phyloP scores from a whole-genome alignment of 2,113 vertebrate species.

The Trachemys scripta region DNA sequence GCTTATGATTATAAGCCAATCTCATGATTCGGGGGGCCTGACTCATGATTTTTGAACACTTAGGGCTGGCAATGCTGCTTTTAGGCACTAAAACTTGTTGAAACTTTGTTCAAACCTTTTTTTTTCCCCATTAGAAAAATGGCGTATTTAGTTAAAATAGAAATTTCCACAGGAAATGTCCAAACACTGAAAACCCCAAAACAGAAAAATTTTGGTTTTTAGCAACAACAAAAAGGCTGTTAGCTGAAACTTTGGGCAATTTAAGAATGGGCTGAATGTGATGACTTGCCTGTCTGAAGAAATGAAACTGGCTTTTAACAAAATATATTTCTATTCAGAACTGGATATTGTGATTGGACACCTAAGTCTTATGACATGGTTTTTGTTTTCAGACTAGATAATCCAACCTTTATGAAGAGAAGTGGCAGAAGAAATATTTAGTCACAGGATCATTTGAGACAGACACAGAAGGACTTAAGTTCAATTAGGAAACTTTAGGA shows the following conservation, averaged over 20 bases:
- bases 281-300: constrained; percentile 22
- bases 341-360: constrained; percentile 26
- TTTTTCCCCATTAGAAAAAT: background rate
- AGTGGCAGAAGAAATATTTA: constrained; percentile 33
- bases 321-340: background rate
- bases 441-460: constrained; percentile 27
- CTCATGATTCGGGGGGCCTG: background rate
- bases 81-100: background rate
- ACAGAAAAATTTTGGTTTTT: background rate
- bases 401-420: constrained; percentile 53
- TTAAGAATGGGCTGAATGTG: background rate
- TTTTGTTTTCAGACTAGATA: constrained; percentile 37
- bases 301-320: constrained; percentile 47
- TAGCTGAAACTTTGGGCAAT: background rate
- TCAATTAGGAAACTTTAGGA: constrained; percentile 11
- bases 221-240: background rate
- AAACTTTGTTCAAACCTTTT: background rate
- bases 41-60: background rate
- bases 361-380: constrained; percentile 4
- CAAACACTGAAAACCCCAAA: background rate
- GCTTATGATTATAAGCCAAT: background rate
- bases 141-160: background rate
- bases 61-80: background rate
- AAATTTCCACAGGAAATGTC: background rate
- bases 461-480: background rate